These are phyloP conservation scores for Patagioenas fasciata DNA, from an alignment of 2,113 vertebrate species.

Conservation along the genomic window DNA sequence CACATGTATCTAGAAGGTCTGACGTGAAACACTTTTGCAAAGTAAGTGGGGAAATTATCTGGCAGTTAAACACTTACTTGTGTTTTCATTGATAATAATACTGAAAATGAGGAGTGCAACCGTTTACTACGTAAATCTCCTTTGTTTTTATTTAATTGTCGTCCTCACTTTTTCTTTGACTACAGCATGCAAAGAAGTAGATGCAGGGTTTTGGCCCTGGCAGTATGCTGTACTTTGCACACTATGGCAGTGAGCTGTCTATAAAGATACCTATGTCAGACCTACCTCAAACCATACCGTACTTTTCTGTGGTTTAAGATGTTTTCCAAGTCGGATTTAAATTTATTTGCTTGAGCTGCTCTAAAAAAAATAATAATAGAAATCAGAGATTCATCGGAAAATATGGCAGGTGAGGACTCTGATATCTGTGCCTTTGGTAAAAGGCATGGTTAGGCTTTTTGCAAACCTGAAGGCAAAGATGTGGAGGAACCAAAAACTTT, in stretches of 20 bases:
- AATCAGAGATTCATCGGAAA: neutral
- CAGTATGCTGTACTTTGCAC: neutral
- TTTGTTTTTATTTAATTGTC: neutral
- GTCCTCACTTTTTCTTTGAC: neutral
- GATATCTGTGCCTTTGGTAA: neutral
- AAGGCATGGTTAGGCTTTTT: neutral
- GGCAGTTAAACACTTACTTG: neutral
- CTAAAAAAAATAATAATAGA: neutral
- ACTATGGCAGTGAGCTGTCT: neutral
- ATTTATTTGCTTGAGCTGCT: neutral
- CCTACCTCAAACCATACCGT: neutral
- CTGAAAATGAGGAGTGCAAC: neutral
- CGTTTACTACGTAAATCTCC: fast-evolving
- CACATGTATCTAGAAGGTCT: neutral
- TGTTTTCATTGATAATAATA: neutral
- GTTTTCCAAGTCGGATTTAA: neutral
- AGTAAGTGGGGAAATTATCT: constrained; percentile 59
- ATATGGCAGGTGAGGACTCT: neutral
- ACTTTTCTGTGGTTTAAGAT: neutral
- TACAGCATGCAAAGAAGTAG: neutral
- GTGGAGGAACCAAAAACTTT: neutral
- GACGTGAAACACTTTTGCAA: constrained; percentile 72
- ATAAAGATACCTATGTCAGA: neutral
- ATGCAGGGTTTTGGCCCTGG: neutral
- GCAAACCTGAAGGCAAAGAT: neutral